phyloP scores from a whole-genome alignment of 2,797 vertebrate genomes.

The Parauchenoglanis ngamensis region DNA sequence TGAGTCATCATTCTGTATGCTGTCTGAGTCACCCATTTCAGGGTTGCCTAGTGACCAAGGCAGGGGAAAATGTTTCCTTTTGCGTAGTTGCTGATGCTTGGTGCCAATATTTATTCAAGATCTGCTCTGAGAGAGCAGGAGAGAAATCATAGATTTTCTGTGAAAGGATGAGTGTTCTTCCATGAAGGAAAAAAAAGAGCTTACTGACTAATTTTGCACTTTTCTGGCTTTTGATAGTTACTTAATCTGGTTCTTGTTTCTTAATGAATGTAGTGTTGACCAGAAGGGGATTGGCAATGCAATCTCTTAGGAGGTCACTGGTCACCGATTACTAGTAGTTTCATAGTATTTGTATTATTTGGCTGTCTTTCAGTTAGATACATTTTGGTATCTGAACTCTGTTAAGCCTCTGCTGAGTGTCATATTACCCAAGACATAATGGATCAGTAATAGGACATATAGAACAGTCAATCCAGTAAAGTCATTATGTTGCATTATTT shows the following conservation, averaged over 20 bases:
- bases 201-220: constrained; percentile 63
- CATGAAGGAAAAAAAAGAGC: constrained; percentile 46
- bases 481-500: neutral
- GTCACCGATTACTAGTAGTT: neutral
- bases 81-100: constrained; percentile 75
- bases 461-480: neutral
- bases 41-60: constrained; percentile 77
- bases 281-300: neutral
- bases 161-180: constrained; percentile 53
- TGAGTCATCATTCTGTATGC: constrained; percentile 77
- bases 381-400: neutral
- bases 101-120: constrained; percentile 80
- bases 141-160: constrained; percentile 63
- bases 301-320: neutral
- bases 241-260: constrained; percentile 25
- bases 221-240: constrained; percentile 63
- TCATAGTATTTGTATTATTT: neutral
- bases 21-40: constrained; percentile 76
- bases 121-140: constrained; percentile 65
- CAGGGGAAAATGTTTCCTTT: constrained; percentile 76
- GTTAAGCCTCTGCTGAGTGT: neutral
- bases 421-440: neutral
- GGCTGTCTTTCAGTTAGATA: neutral
- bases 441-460: neutral
- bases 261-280: neutral